phyloP scores from a whole-genome alignment of 2,888 invertebrate genomes.

The Ormyrus thymus region DNA sequence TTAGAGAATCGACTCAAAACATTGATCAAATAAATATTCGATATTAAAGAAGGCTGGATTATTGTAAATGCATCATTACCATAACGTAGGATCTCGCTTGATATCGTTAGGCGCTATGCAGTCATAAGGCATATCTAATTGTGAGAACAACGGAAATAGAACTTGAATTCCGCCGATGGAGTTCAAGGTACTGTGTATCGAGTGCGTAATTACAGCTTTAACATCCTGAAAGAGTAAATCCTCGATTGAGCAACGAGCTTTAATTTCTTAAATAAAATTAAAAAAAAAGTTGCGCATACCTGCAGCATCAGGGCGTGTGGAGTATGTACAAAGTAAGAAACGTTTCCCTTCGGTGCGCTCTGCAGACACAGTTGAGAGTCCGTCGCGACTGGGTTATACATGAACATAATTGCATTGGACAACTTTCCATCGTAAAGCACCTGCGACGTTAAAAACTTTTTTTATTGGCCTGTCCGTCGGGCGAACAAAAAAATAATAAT shows the following conservation, averaged over 20 bases:
- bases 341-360: constrained; percentile 97
- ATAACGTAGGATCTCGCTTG: constrained; percentile 91
- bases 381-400: constrained; percentile 99
- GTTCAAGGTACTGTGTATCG: constrained; percentile 98
- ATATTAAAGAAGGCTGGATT: not conserved
- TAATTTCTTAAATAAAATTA: constrained; percentile 19
- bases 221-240: constrained; percentile 85
- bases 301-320: constrained; percentile 99
- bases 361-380: constrained; percentile 99
- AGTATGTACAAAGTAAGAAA: constrained; percentile 98
- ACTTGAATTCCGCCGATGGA: constrained; percentile 99
- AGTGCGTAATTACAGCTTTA: constrained; percentile 99
- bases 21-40: not conserved
- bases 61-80: constrained; percentile 77
- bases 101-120: constrained; percentile 84
- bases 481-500: not conserved
- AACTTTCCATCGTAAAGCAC: constrained; percentile 98
- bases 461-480: constrained; percentile 8
- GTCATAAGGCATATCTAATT: constrained; percentile 95
- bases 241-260: not conserved
- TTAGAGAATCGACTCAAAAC: constrained; percentile 1
- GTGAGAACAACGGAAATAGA: constrained; percentile 97
- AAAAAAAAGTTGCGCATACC: constrained; percentile 76
- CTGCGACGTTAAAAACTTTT: constrained; percentile 75
- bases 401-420: constrained; percentile 97